phyloP scores from a whole-genome alignment of 2,797 vertebrate genomes.

The Micromesistius poutassou region DNA sequence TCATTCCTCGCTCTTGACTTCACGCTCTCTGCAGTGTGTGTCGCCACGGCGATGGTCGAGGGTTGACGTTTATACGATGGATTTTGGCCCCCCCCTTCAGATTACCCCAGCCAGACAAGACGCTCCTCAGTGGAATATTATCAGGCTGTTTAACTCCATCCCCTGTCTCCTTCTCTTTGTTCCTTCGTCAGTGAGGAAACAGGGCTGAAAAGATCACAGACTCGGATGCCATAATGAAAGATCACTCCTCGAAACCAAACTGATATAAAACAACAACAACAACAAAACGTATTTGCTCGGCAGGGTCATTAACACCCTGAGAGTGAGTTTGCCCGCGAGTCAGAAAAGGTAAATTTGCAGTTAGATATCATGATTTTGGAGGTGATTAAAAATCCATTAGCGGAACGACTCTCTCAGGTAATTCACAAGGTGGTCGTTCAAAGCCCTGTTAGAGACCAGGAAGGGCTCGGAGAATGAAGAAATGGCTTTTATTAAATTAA shows the following conservation, averaged over 20 bases:
- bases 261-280: slow-evolving; percentile 26
- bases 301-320: slow-evolving; percentile 47
- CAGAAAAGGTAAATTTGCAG: slow-evolving; percentile 33
- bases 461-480: slow-evolving; percentile 51
- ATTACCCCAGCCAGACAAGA: background rate
- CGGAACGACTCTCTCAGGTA: slow-evolving; percentile 69
- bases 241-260: slow-evolving; percentile 17
- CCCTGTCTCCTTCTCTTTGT: background rate
- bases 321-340: slow-evolving; percentile 45
- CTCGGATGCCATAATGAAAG: background rate
- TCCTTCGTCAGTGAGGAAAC: no score
- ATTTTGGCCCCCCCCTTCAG: background rate
- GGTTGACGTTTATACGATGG: background rate
- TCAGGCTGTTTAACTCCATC: background rate
- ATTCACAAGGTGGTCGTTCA: slow-evolving; percentile 73
- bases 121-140: background rate
- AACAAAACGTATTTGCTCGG: slow-evolving; percentile 22
- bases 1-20: no score
- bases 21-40: no score
- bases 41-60: background rate
- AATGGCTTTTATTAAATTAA: slow-evolving; percentile 70
- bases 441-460: slow-evolving; percentile 64
- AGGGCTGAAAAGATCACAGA: background rate
- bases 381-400: slow-evolving; percentile 79
- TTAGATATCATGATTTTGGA: slow-evolving; percentile 61